Conservation (phyloP, 1,140 invertebrate species). For the Hycleus cichorii region DNA sequence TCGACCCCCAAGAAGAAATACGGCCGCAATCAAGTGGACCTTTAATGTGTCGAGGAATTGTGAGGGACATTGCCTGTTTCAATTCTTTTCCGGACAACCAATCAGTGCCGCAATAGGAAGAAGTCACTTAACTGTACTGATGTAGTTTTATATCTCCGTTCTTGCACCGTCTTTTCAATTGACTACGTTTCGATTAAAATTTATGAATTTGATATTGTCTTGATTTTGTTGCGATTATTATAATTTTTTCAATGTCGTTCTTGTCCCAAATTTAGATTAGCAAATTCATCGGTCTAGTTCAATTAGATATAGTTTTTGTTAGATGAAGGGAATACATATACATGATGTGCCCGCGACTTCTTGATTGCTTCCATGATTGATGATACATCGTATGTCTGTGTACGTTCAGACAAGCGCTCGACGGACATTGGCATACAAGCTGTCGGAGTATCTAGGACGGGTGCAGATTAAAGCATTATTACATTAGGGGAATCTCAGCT, state of each 20-base stretch:
- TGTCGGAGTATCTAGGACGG: constrained; percentile 23
- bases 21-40: constrained; percentile 37
- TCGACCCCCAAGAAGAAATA: constrained; percentile 35
- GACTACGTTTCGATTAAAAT: no score
- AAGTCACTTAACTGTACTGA: constrained; percentile 14
- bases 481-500: constrained; percentile 23
- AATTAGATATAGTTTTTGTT: no score
- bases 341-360: constrained; percentile 24
- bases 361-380: constrained; percentile 26
- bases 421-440: constrained; percentile 30
- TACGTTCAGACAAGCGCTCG: constrained; percentile 17
- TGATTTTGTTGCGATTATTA: no score
- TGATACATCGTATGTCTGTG: constrained; percentile 22
- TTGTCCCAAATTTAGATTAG: no score
- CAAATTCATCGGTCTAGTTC: no score
- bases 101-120: constrained; percentile 25
- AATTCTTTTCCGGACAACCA: constrained; percentile 35
- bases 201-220: no score
- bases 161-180: neutral
- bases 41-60: constrained; percentile 37
- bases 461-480: constrained; percentile 34
- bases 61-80: constrained; percentile 35
- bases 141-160: constrained; percentile 7
- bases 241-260: no score
- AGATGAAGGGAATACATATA: constrained; percentile 13